These are phyloP conservation scores for Bettongia penicillata DNA, from an alignment of 2,113 vertebrate genomes.

Conservation along the genomic window DNA sequence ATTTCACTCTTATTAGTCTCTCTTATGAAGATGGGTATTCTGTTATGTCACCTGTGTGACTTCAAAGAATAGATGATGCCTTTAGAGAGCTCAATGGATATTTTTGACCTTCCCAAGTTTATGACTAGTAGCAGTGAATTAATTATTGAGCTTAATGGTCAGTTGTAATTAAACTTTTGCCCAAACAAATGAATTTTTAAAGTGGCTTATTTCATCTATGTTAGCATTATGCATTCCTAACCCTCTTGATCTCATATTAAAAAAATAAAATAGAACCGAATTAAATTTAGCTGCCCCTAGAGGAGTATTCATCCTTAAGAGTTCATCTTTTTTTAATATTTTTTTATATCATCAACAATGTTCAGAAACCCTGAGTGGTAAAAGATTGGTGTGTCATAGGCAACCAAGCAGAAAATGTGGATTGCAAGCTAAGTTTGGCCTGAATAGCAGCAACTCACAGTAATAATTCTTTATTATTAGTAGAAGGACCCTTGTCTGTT, in stretches of 20 bases:
- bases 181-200: not conserved
- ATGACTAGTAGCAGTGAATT: not conserved
- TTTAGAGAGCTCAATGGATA: not conserved
- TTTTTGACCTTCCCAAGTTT: not conserved
- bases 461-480: conserved; percentile 25
- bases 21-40: not conserved
- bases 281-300: not conserved
- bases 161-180: not conserved
- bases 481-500: not conserved
- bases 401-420: not conserved
- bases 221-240: not conserved
- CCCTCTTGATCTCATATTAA: not conserved
- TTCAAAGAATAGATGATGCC: not conserved
- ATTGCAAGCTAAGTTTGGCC: not conserved
- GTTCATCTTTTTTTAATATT: not conserved
- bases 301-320: not conserved
- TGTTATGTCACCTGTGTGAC: not conserved
- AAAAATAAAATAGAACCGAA: not conserved
- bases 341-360: not conserved
- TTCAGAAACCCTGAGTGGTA: not conserved
- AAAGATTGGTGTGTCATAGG: not conserved
- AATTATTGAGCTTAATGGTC: not conserved
- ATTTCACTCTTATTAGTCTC: not conserved
- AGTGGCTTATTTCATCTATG: not conserved
- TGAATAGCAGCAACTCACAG: not conserved